Conservation (phyloP, 1,140 invertebrate species). For the Steinernema khuongi region DNA sequence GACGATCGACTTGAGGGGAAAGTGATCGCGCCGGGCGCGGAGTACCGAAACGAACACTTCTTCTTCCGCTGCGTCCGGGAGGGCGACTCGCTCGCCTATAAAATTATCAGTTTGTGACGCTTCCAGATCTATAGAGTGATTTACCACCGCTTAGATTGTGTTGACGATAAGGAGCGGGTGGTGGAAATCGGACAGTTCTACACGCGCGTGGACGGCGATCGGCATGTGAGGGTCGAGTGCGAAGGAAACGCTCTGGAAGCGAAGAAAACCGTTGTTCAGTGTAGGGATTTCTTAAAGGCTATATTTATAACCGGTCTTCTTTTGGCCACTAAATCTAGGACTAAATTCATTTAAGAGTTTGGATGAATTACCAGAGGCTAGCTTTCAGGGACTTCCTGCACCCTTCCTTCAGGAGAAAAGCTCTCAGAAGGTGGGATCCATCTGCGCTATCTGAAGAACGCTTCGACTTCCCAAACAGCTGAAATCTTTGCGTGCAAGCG, state of each 20-base stretch:
- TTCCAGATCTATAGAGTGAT: neutral
- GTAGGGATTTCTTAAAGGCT: neutral
- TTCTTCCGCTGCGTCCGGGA: neutral
- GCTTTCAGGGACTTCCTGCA: neutral
- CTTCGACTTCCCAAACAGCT: neutral
- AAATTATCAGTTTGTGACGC: neutral
- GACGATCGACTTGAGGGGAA: neutral
- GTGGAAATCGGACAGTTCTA: constrained; percentile 1
- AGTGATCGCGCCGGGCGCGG: neutral
- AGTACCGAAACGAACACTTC: neutral
- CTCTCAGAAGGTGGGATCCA: constrained; percentile 6
- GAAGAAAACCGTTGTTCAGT: constrained; percentile 5
- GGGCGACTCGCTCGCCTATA: constrained; percentile 3
- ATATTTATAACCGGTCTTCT: too few species aligned
- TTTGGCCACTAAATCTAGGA: too few species aligned
- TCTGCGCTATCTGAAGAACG: neutral
- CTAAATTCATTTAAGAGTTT: too few species aligned
- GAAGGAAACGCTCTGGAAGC: neutral
- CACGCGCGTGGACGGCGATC: constrained; percentile 5
- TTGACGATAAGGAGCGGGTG: neutral
- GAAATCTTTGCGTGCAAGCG: neutral
- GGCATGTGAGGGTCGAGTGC: constrained; percentile 1
- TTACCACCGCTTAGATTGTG: neutral
- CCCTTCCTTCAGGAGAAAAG: neutral
- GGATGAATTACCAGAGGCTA: too few species aligned